A percentile compares a stretch with the other conserved stretches of the same genome.
Evolutionary conservation across 2,797 vertebrate genomes (phyloP).

Genomic region (Pangasius larnaudii): DNA sequence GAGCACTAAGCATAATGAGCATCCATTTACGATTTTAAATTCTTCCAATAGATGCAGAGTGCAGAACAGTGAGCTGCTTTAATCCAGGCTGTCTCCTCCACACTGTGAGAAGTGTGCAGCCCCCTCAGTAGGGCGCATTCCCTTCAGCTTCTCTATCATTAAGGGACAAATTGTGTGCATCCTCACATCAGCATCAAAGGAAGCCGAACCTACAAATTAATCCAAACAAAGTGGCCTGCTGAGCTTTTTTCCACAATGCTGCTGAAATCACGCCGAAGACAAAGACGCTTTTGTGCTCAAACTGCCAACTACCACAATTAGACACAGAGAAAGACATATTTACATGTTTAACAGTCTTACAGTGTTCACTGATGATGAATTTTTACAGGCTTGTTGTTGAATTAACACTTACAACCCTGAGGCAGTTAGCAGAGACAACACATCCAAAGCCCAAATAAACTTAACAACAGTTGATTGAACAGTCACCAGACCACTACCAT

Average conservation of each 20-base stretch:
- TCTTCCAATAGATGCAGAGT: not conserved
- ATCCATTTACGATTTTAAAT: not conserved
- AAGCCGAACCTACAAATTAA: slow-evolving; percentile 55
- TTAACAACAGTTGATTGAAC: not conserved
- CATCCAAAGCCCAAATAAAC: not conserved
- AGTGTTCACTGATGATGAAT: not conserved
- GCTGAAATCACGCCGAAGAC: slow-evolving; percentile 23
- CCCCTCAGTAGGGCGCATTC: not conserved
- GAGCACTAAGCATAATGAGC: not conserved
- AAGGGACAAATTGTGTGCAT: slow-evolving; percentile 46
- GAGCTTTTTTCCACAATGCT: slow-evolving; percentile 8
- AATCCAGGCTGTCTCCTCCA: slow-evolving; percentile 29
- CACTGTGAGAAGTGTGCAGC: slow-evolving; percentile 33
- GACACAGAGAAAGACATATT: slow-evolving; percentile 11
- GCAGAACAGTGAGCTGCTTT: slow-evolving; percentile 17
- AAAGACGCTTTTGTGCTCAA: slow-evolving; percentile 32
- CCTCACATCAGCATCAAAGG: slow-evolving; percentile 39
- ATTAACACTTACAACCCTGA: not conserved
- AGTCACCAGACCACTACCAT: not conserved
- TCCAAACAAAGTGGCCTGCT: slow-evolving; percentile 48
- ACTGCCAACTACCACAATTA: slow-evolving; percentile 14
- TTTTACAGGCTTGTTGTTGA: not conserved
- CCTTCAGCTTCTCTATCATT: slow-evolving; percentile 40
- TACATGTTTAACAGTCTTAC: not conserved
- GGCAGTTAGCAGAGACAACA: not conserved